A percentile compares a stretch with the other conserved stretches of the same genome.
phyloP scores from a whole-genome alignment of 2,797 vertebrate species.

The Poeciliopsis infans region DNA sequence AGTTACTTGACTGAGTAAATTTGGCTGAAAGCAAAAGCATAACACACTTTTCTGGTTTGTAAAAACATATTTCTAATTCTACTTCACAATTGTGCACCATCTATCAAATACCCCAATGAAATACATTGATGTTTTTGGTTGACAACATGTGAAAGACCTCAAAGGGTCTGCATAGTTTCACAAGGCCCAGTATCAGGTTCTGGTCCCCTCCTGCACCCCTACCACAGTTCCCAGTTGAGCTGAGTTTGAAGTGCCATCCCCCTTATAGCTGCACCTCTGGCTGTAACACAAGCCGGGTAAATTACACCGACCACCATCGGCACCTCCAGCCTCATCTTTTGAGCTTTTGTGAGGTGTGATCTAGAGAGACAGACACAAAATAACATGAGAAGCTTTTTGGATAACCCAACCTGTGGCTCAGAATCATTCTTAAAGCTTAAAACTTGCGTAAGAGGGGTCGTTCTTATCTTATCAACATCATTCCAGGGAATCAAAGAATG shows the following conservation, averaged over 20 bases:
- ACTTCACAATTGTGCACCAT: neutral
- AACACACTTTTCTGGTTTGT: neutral
- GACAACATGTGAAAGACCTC: neutral
- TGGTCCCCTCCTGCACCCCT: neutral
- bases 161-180: neutral
- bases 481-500: constrained; percentile 41
- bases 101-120: neutral
- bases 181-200: constrained; percentile 47
- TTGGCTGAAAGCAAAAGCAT: neutral
- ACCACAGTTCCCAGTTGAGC: constrained; percentile 33
- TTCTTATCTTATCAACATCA: constrained; percentile 66
- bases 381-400: constrained; percentile 34
- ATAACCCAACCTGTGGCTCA: constrained; percentile 10
- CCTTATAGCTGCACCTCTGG: constrained; percentile 39
- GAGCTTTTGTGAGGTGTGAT: constrained; percentile 62
- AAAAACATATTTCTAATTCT: neutral
- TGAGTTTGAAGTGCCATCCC: constrained; percentile 66
- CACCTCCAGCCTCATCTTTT: constrained; percentile 35
- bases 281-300: constrained; percentile 72
- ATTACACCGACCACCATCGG: constrained; percentile 57
- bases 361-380: constrained; percentile 21
- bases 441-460: constrained; percentile 45
- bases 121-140: neutral
- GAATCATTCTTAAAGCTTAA: constrained; percentile 43
- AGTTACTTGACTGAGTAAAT: neutral